Base-by-base conservation (phyloP, 2,797 vertebrate genomes). In the Falco peregrinus region DNA sequence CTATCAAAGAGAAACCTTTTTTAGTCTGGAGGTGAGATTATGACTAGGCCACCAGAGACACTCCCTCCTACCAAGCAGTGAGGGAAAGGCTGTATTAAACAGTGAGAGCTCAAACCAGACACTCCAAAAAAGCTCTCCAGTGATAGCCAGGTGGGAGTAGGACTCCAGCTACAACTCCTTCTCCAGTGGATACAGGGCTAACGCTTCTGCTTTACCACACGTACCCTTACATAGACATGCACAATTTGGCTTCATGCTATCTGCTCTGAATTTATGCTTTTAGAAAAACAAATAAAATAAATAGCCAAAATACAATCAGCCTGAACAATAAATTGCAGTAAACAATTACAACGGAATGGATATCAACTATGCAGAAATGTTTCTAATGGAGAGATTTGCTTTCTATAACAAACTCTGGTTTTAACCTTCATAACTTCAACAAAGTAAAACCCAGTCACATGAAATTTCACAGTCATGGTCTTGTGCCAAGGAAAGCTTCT, bases 401-500 rank as follows among this genome's bases (percentile, higher is more conserved):
- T 96, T 88, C 76, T 59, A 11, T 79, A 88, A 89, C 56, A 95
- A 89, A 68, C 57, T 75, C 68, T 8, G 24, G 47, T 37, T 90
- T 84, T 82, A 94, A 91, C 82, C 82, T 94, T 91, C 51, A 0
- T 88, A 96, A 93, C 51, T 93, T 92, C 76, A 95, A 74, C 89
- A 90, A 92, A 94, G 59, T 70, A 89, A 83, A 93, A 90, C 45
- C 37, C 43, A 84, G 78, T 59, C 87, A 95, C 91, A 92, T 84
- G 89, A 94, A 95, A 91, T 96, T 97, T 96, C 85, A 95, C 87
- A 94, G 88, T 48, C 16, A 4, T 68, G 79, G 85, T 92, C 65
- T 92, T 41, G 21, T 68, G 94, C 91, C 92, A 95, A 92, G 65
- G 76, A 96, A 92, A 96, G 93, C 92, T 95, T 84, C 81, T 90